Percentiles rank a stretch among this genome's conserved stretches.
These are phyloP conservation scores for Cyprinella venusta DNA, from an alignment of 2,797 vertebrate species.

Conservation along the genomic window DNA sequence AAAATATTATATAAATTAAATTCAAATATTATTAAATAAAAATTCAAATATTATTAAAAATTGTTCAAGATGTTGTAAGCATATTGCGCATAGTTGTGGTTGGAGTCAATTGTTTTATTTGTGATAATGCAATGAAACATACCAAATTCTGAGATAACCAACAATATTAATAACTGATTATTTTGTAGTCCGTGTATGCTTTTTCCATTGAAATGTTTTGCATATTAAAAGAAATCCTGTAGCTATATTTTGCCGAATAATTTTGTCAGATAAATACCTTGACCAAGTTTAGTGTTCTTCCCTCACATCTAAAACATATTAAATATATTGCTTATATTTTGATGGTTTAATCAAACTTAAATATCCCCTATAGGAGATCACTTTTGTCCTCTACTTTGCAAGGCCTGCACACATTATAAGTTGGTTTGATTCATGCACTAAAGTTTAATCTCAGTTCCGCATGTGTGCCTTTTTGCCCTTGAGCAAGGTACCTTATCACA, in stretches of 20 bases:
- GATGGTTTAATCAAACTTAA: background rate
- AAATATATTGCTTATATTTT: background rate
- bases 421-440: background rate
- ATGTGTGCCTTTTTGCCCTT: background rate
- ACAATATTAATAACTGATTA: background rate
- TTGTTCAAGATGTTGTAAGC: too few species aligned
- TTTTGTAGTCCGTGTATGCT: too few species aligned
- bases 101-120: background rate
- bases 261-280: too few species aligned
- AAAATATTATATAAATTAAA: too few species aligned
- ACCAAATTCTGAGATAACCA: background rate
- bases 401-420: too few species aligned
- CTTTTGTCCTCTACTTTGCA: too few species aligned
- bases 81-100: background rate
- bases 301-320: background rate
- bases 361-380: background rate
- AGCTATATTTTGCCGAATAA: background rate
- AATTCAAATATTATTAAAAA: background rate
- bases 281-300: too few species aligned
- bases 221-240: too few species aligned
- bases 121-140: too few species aligned
- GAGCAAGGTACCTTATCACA: background rate
- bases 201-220: too few species aligned
- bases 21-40: too few species aligned
- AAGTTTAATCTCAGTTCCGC: constrained; percentile 3